A percentile compares a stretch with the other conserved stretches of the same genome.
Evolutionary conservation across 2,797 vertebrate genomes (phyloP).

Genomic region (Hypotaenidia okinawae): DNA sequence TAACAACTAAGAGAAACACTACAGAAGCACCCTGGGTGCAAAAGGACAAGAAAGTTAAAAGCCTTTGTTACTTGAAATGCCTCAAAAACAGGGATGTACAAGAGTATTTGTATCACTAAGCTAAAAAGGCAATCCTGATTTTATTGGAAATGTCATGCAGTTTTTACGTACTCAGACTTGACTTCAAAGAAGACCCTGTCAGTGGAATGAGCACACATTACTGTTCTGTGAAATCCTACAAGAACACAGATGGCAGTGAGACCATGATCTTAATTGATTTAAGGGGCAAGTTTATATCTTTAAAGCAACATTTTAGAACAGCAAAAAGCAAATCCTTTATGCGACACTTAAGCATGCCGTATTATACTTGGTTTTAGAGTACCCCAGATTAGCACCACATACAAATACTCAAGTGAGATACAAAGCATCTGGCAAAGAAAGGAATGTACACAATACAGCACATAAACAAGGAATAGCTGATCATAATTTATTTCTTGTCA

Average conservation of each 20-base stretch:
- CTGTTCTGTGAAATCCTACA: conserved; percentile 23
- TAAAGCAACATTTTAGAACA: conserved; percentile 5
- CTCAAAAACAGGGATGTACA: background rate
- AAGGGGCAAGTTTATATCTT: conserved; percentile 35
- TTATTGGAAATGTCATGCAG: background rate
- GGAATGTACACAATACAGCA: background rate
- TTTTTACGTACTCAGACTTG: background rate
- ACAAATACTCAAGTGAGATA: background rate
- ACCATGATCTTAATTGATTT: conserved; percentile 50
- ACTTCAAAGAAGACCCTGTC: background rate
- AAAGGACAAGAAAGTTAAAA: background rate
- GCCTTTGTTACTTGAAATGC: background rate
- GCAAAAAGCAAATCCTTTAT: conserved; percentile 17
- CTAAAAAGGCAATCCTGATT: background rate
- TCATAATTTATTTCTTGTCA: background rate
- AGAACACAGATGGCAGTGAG: conserved; percentile 36
- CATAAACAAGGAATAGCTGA: background rate
- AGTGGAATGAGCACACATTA: background rate
- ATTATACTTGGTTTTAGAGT: background rate
- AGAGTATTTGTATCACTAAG: background rate
- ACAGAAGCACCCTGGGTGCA: background rate
- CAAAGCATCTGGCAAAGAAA: background rate
- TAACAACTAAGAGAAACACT: background rate
- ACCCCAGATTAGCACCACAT: background rate
- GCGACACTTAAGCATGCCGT: rapidly evolving